Evolutionary conservation across 1,140 invertebrate genomes (phyloP), one percentile per base, ranked within the genome.

Genomic region (Eupristina koningsbergeri): DNA sequence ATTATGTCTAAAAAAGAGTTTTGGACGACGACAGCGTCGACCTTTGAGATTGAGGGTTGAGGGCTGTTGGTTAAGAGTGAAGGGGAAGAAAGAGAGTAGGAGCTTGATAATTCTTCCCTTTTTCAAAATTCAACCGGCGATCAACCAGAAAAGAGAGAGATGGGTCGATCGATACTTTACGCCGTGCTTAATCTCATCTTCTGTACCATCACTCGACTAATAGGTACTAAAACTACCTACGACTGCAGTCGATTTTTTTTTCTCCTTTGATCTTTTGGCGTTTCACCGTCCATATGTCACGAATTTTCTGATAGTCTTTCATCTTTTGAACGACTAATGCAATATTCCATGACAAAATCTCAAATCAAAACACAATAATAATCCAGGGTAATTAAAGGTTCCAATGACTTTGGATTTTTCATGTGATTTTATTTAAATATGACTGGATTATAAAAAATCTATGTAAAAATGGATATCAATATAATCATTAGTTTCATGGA

Each of bases 51-150:
- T n/a, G n/a, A n/a, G n/a, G n/a, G n/a, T n/a, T n/a, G n/a, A n/a
- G n/a, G n/a, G n/a, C n/a, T n/a, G n/a, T n/a, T n/a, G n/a, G n/a
- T n/a, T n/a, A n/a, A n/a, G n/a, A n/a, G n/a, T n/a, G n/a, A n/a
- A n/a, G n/a, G n/a, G n/a, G n/a, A n/a, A n/a, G n/a, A n/a, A n/a
- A n/a, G n/a, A n/a, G n/a, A n/a, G n/a, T n/a, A n/a, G n/a, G n/a
- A n/a, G n/a, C 86, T 89, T 89, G 87, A 90, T 88, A 87, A 87
- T 88, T 87, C 86, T 88, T 88, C 78, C 82, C 81, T 77, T 85
- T 86, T 87, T 83, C 83, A 80, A 80, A 58, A 26, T n/a, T 79
- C 87, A 88, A 86, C 86, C 86, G 87, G 87, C n/a, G n/a, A n/a
- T n/a, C 74, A 81, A 71, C 81, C 86, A 87, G 84, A 76, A 34